These are phyloP conservation scores for Aphelocoma californica DNA, from an alignment of 2,797 vertebrate genomes.

Conservation along the genomic window DNA sequence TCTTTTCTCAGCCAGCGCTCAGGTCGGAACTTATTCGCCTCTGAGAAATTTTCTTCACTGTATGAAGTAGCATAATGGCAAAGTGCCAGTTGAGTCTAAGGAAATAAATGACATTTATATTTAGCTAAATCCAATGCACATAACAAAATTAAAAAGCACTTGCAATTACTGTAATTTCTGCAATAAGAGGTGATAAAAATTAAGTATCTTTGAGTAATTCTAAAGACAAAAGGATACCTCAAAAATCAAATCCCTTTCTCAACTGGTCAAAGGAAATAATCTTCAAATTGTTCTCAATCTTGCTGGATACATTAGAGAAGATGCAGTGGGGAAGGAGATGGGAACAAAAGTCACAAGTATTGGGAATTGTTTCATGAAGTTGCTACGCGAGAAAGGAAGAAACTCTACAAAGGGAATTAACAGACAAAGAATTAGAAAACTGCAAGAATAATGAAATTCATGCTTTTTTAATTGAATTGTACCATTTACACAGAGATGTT, in stretches of 20 bases:
- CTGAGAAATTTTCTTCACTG: conserved; percentile 82
- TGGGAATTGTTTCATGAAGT: background rate
- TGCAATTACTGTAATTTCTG: background rate
- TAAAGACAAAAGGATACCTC: background rate
- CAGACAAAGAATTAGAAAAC: background rate
- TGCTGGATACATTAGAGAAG: background rate
- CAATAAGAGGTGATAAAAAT: background rate
- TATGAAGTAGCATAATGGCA: conserved; percentile 91
- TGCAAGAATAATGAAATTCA: background rate
- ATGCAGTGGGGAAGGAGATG: background rate
- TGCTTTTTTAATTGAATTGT: background rate
- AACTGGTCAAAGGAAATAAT: background rate
- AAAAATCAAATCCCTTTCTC: background rate
- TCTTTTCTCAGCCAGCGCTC: conserved; percentile 90
- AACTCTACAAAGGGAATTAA: background rate
- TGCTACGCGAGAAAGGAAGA: background rate
- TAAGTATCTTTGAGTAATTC: background rate
- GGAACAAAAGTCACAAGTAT: background rate
- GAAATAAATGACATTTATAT: background rate
- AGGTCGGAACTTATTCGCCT: conserved; percentile 80
- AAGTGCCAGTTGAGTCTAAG: conserved; percentile 90
- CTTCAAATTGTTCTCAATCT: background rate
- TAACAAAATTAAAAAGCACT: background rate
- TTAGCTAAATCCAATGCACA: background rate
- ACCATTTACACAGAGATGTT: background rate